Conservation (phyloP, 2,888 invertebrate species). For the Stegana nigrithorax region DNA sequence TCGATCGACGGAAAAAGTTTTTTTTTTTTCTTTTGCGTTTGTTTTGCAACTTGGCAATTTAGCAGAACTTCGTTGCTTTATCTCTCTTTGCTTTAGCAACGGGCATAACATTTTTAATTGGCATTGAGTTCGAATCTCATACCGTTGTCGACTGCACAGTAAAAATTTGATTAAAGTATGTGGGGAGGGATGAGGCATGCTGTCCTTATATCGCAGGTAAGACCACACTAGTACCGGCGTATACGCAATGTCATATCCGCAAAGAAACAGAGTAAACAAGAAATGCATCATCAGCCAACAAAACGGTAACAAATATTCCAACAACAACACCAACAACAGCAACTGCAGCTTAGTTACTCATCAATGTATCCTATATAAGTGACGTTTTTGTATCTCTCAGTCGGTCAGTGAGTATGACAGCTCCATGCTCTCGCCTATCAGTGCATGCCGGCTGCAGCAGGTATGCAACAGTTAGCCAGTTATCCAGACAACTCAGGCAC, state of each 20-base stretch:
- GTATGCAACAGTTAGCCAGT: slow-evolving; percentile 75
- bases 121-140: slow-evolving; percentile 79
- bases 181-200: no score
- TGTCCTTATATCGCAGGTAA: no score
- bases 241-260: slow-evolving; percentile 77
- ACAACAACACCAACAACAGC: slow-evolving; percentile 3
- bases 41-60: no score
- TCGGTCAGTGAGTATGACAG: no score
- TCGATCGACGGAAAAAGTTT: no score
- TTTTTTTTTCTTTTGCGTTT: no score
- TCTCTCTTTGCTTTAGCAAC: slow-evolving; percentile 74
- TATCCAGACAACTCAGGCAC: slow-evolving; percentile 70
- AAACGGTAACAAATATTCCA: background rate
- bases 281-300: slow-evolving; percentile 9
- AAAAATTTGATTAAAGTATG: no score
- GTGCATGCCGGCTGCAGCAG: no score
- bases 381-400: slow-evolving; percentile 36
- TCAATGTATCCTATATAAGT: slow-evolving; percentile 32
- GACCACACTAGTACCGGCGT: no score
- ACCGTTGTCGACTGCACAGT: slow-evolving; percentile 78
- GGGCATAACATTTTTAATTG: slow-evolving; percentile 81
- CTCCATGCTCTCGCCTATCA: no score
- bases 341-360: background rate
- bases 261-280: slow-evolving; percentile 9
- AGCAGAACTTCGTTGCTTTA: no score